These are phyloP conservation scores for Elymnias hypermnestra DNA, from an alignment of 1,140 invertebrate genomes.

Conservation along the genomic window DNA sequence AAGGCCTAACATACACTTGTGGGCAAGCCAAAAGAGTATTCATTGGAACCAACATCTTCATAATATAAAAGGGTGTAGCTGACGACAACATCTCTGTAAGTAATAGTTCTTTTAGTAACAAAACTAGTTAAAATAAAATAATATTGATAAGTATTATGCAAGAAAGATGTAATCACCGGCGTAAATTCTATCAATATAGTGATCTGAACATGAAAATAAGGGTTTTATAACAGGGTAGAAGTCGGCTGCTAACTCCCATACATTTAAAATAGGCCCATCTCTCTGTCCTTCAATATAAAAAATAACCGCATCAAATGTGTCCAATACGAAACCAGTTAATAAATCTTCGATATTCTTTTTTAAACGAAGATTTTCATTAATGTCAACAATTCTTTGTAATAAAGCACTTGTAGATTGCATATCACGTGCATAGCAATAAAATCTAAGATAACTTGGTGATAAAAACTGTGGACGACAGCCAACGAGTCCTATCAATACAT, in stretches of 20 bases:
- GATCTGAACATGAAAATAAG: constrained; percentile 44
- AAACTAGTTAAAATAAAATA: not conserved
- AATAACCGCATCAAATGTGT: constrained; percentile 37
- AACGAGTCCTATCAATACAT: constrained; percentile 49
- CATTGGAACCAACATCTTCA: constrained; percentile 51
- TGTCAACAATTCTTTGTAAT: constrained; percentile 33
- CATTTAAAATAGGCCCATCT: constrained; percentile 41
- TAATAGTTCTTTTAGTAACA: not conserved
- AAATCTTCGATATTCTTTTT: constrained; percentile 21
- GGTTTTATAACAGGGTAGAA: constrained; percentile 40
- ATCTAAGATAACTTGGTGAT: constrained; percentile 36
- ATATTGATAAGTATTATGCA: not conserved
- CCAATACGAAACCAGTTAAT: constrained; percentile 54
- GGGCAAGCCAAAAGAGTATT: constrained; percentile 42
- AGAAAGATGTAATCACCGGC: constrained; percentile 29
- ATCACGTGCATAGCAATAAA: constrained; percentile 37
- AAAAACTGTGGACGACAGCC: constrained; percentile 43
- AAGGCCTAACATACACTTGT: constrained; percentile 43
- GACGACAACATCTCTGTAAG: constrained; percentile 28
- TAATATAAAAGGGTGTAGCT: constrained; percentile 33
- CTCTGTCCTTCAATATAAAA: constrained; percentile 52
- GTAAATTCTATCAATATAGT: constrained; percentile 47
- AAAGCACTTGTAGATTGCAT: constrained; percentile 24
- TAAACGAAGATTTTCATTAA: constrained; percentile 32
- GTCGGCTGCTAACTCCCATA: constrained; percentile 46